A percentile compares a stretch with the other conserved stretches of the same genome.
Evolutionary conservation across 2,797 vertebrate species (phyloP).

Genomic region (Neopelma chrysocephalum): DNA sequence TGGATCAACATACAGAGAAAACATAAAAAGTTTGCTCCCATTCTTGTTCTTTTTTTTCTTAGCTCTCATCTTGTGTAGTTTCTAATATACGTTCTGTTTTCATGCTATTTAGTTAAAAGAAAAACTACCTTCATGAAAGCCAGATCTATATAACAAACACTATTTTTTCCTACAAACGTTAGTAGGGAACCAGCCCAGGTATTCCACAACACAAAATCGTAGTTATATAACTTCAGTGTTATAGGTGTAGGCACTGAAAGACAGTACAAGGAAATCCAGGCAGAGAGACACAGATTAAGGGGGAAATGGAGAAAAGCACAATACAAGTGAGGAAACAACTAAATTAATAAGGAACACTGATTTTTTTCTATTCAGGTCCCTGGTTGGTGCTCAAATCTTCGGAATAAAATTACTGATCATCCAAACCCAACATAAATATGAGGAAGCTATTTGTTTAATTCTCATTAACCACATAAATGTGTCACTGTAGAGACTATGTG

Average conservation of each 20-base stretch:
- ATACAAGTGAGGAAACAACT: not conserved
- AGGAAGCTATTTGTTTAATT: not conserved
- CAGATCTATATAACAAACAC: not conserved
- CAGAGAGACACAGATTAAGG: not conserved
- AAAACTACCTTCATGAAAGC: not conserved
- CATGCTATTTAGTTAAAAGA: not conserved
- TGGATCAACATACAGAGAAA: not conserved
- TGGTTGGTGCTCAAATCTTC: not conserved
- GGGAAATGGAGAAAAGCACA: not conserved
- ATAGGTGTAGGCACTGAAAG: not conserved
- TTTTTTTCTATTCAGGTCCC: not conserved
- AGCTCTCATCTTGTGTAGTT: not conserved
- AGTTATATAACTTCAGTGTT: not conserved
- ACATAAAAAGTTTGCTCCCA: not conserved
- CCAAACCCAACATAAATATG: not conserved
- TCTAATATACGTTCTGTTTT: not conserved
- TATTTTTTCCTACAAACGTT: not conserved
- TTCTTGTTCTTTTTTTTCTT: not conserved
- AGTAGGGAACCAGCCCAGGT: not conserved
- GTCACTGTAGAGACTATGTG: not conserved
- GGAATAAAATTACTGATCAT: not conserved
- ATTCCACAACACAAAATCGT: not conserved
- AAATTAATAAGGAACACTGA: not conserved
- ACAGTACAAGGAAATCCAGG: not conserved
- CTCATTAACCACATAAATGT: not conserved